Conservation (phyloP, 2,113 vertebrate species). For the Marmota monax region DNA sequence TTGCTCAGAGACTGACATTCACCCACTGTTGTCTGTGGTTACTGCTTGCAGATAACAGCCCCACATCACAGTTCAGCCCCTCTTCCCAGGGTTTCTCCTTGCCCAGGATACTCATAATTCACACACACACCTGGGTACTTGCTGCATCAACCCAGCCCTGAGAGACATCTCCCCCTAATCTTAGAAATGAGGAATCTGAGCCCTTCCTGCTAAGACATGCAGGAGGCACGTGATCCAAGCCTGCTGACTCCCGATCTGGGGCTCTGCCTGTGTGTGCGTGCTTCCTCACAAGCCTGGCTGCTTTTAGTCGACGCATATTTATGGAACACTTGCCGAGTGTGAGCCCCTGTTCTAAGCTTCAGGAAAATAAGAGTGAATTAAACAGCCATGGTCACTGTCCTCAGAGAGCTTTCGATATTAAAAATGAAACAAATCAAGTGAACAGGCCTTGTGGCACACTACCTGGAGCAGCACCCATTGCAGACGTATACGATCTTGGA, state of each 20-base stretch:
- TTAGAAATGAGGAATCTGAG: neutral
- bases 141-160: neutral
- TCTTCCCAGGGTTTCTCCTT: rapidly evolving
- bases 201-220: neutral
- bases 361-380: neutral
- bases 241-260: neutral
- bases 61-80: neutral
- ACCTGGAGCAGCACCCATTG: rapidly evolving
- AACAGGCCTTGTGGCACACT: no score
- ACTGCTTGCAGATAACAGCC: neutral
- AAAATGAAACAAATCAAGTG: neutral
- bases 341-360: neutral
- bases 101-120: neutral
- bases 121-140: neutral
- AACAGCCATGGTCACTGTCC: neutral
- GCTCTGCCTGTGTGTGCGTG: neutral
- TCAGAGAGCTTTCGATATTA: neutral
- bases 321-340: neutral
- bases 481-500: neutral
- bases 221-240: neutral
- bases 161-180: neutral
- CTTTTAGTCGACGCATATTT: neutral
- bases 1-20: neutral
- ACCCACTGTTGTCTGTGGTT: neutral
- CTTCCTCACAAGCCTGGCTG: rapidly evolving